These are phyloP conservation scores for Isotomurus palustris DNA, from an alignment of 2,888 invertebrate species.

Conservation along the genomic window DNA sequence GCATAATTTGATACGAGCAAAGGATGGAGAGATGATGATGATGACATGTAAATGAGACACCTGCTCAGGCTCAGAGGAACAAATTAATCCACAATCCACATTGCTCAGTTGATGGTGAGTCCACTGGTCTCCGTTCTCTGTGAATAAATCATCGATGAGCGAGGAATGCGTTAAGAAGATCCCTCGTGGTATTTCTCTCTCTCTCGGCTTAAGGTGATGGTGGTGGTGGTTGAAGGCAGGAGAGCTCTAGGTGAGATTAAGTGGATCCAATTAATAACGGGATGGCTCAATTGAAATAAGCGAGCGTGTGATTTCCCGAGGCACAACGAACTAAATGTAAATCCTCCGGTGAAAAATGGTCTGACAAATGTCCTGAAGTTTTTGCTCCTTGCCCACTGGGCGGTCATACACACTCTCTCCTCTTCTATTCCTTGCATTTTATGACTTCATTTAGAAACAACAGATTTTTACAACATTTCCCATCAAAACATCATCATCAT, in stretches of 20 bases:
- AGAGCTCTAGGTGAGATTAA: constrained; percentile 39
- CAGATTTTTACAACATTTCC: constrained; percentile 46
- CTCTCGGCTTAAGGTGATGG: no score
- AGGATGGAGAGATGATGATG: constrained; percentile 17
- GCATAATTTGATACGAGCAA: no score
- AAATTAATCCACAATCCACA: neutral
- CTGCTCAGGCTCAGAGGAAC: neutral
- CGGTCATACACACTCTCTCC: no score
- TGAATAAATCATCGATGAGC: no score
- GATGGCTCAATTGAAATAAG: constrained; percentile 44
- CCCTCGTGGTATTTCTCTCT: no score
- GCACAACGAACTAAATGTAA: no score
- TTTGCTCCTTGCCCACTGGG: constrained; percentile 40
- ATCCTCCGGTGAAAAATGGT: neutral
- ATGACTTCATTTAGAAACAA: constrained; percentile 45
- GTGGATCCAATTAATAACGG: constrained; percentile 43
- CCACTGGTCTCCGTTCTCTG: no score
- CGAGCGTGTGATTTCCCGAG: constrained; percentile 20
- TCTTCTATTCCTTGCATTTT: constrained; percentile 41
- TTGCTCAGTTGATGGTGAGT: no score
- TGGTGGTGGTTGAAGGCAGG: no score
- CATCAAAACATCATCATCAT: constrained; percentile 46
- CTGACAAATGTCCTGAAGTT: neutral
- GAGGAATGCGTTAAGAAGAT: no score
- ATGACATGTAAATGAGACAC: constrained; percentile 24